phyloP scores from a whole-genome alignment of 2,113 vertebrate genomes.

The Boleophthalmus pectinirostris region DNA sequence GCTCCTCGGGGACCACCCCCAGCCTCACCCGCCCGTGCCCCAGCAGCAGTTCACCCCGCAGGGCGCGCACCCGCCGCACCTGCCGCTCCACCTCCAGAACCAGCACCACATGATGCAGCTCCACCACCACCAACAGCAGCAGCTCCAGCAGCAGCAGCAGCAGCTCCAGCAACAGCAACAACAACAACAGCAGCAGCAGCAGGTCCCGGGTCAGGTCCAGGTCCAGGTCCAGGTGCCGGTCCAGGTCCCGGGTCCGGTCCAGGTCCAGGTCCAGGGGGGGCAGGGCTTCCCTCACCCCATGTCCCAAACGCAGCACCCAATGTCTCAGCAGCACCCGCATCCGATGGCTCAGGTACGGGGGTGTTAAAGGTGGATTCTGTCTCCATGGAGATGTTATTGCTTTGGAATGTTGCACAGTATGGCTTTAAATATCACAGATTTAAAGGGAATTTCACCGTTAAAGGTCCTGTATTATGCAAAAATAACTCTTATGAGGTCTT shows the following conservation, averaged over 20 bases:
- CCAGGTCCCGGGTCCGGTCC: constrained; percentile 15
- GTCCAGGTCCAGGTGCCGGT: not conserved
- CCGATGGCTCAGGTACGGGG: constrained; percentile 13
- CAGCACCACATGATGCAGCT: constrained; percentile 63
- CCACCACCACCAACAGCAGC: constrained; percentile 58
- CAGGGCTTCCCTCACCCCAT: constrained; percentile 77
- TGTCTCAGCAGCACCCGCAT: constrained; percentile 76
- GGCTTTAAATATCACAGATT: no score
- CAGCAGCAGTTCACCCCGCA: constrained; percentile 73
- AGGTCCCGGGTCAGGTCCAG: constrained; percentile 67
- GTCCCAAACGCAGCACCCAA: constrained; percentile 79
- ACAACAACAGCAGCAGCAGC: constrained; percentile 9
- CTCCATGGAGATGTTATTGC: not conserved
- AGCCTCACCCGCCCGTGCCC: constrained; percentile 33
- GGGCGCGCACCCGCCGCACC: constrained; percentile 80
- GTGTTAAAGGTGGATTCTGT: not conserved
- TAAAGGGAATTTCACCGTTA: no score
- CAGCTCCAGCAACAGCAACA: constrained; percentile 64
- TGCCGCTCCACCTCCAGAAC: constrained; percentile 79
- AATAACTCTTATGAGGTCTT: no score
- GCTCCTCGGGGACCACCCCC: constrained; percentile 71
- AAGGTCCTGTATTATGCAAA: no score
- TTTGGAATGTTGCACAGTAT: no score
- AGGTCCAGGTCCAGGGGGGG: constrained; percentile 73
- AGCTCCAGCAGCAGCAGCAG: no score